These are phyloP conservation scores for Tetramorium bicarinatum DNA, from an alignment of 2,888 invertebrate genomes.

Conservation along the genomic window DNA sequence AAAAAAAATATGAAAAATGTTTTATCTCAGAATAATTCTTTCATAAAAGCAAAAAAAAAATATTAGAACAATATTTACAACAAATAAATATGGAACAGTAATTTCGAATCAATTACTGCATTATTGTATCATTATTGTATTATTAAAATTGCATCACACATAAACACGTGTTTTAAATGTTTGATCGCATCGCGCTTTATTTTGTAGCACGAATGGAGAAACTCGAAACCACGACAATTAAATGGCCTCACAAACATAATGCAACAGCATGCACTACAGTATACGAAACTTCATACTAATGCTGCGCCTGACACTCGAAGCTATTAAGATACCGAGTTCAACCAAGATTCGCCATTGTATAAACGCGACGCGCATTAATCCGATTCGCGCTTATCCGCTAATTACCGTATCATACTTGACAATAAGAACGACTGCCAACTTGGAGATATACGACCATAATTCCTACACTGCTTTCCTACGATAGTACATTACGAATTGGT, in stretches of 20 bases:
- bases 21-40: background rate
- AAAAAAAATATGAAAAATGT: background rate
- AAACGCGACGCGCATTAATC: constrained; percentile 67
- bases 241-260: constrained; percentile 58
- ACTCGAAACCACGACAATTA: constrained; percentile 51
- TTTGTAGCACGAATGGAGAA: constrained; percentile 31
- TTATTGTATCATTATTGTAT: constrained; percentile 11
- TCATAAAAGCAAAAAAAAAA: constrained; percentile 1
- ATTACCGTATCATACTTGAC: constrained; percentile 70
- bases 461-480: constrained; percentile 15
- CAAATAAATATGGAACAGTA: background rate
- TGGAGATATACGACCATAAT: constrained; percentile 41
- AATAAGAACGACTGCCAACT: constrained; percentile 52
- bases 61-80: background rate
- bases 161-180: constrained; percentile 6
- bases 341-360: constrained; percentile 69
- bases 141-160: constrained; percentile 6
- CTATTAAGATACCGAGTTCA: constrained; percentile 75
- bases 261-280: constrained; percentile 52
- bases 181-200: constrained; percentile 41
- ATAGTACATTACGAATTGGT: constrained; percentile 19
- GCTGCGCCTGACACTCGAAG: constrained; percentile 68
- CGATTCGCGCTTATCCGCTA: constrained; percentile 69
- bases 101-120: constrained; percentile 1
- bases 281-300: constrained; percentile 64